Evolutionary conservation across 2,888 invertebrate genomes (phyloP), one percentile per base, ranked within the genome.

Genomic region (Campaea margaritaria): DNA sequence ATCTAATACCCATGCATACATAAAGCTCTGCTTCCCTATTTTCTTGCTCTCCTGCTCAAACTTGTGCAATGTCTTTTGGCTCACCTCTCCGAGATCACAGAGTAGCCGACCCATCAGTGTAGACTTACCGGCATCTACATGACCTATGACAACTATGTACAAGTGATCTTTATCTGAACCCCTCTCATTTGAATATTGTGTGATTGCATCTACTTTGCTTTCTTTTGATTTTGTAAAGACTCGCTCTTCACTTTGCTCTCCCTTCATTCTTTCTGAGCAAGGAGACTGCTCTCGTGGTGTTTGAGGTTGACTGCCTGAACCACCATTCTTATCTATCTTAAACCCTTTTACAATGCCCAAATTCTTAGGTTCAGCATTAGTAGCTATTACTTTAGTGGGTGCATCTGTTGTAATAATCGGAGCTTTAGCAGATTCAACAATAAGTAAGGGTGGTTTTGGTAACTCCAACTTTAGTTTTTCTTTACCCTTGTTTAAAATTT

Each of bases 1-100:
- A 87, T 99, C 99, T 51, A 99, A 92, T 1, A 99, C 98, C 99
- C 99, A 99, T 2, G 99, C 99, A 88, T 97, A 99, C 93, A 98
- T 97, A 76, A 99, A 99, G 65, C 99, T 99, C 77, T 98, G 97
- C 87, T 99, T 99, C 2, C 99, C 99, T 69, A 98, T 93, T 87
- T 99, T 99, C 82, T 97, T 96, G 74, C 98, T 98, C 78, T 99
- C 99, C 81, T 98, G 98, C 82, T 99, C 99, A 93, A 98, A 98
- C 83, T 99, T 99, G 86, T 99, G 99, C 94, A 99, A 96, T 0
- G 95, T 94, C 73, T 96, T 95, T 84, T 98, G 96, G 64, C 96
- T 96, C 0, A 98, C 97, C 85, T 96, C 96, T 15, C 98, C 97
- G 34, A 98, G 89, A 62, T 96, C 96, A 82, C 95, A 98, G 0